These are phyloP conservation scores for Drosophila eohydei DNA, from an alignment of 2,888 invertebrate genomes.

Conservation along the genomic window DNA sequence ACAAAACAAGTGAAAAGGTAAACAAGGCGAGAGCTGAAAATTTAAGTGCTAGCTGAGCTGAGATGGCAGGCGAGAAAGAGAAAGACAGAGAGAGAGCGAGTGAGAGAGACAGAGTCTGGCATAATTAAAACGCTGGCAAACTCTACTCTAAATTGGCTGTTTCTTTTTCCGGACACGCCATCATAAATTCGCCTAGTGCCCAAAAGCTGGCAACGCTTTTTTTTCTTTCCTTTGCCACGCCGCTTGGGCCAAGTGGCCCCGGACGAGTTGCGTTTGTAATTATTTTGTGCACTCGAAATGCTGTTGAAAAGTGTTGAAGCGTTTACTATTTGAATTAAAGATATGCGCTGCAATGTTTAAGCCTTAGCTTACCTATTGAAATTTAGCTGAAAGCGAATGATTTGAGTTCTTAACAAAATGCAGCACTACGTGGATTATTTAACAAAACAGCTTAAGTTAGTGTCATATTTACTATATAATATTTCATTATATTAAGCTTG, in stretches of 20 bases:
- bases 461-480: too few relatives aligned
- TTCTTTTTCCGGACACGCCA: constrained; percentile 24
- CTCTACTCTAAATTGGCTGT: constrained; percentile 58
- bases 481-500: too few relatives aligned
- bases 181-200: constrained; percentile 55
- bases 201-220: constrained; percentile 58
- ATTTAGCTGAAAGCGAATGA: background rate
- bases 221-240: constrained; percentile 2
- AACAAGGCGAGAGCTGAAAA: constrained; percentile 35
- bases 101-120: constrained; percentile 8
- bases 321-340: constrained; percentile 37
- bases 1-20: constrained; percentile 26
- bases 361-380: background rate
- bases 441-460: too few relatives aligned
- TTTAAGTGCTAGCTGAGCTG: background rate
- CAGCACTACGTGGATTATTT: too few relatives aligned
- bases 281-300: constrained; percentile 53
- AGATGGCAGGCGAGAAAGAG: background rate
- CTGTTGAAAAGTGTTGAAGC: constrained; percentile 42
- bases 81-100: background rate
- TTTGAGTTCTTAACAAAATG: background rate
- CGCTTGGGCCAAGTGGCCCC: constrained; percentile 52
- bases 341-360: constrained; percentile 4
- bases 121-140: constrained; percentile 67
- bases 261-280: constrained; percentile 41